These are phyloP conservation scores for Propithecus coquereli DNA, from an alignment of 2,113 vertebrate species.

Conservation along the genomic window DNA sequence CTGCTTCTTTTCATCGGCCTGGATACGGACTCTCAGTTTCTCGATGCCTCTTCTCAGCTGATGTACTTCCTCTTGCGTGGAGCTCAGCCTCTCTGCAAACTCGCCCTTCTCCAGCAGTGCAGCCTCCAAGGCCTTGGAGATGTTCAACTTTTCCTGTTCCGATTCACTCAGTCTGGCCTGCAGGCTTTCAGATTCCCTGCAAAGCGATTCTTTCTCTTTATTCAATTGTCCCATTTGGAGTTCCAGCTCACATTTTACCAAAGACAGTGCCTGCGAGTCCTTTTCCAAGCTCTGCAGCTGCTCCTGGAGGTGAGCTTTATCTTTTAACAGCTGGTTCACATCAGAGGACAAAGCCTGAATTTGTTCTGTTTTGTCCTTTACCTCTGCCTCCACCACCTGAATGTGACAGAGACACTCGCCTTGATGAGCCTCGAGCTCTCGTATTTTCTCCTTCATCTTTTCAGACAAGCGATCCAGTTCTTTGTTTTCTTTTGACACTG, in stretches of 20 bases:
- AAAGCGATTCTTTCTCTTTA: slow-evolving; percentile 80
- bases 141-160: slow-evolving; percentile 82
- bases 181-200: slow-evolving; percentile 81
- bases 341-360: slow-evolving; percentile 77
- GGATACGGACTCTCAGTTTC: slow-evolving; percentile 91
- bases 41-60: slow-evolving; percentile 90
- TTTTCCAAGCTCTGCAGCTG: slow-evolving; percentile 81
- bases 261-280: slow-evolving; percentile 61
- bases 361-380: slow-evolving; percentile 79
- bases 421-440: slow-evolving; percentile 81
- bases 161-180: slow-evolving; percentile 80
- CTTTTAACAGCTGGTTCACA: slow-evolving; percentile 74
- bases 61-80: slow-evolving; percentile 88
- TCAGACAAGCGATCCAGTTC: slow-evolving; percentile 79
- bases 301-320: slow-evolving; percentile 79
- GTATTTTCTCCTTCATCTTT: slow-evolving; percentile 82
- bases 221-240: slow-evolving; percentile 79
- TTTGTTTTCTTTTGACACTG: slow-evolving; percentile 84
- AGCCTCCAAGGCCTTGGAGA: slow-evolving; percentile 85
- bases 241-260: slow-evolving; percentile 80
- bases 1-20: slow-evolving; percentile 91
- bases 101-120: slow-evolving; percentile 89
- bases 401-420: slow-evolving; percentile 78
- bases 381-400: slow-evolving; percentile 83
- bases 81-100: slow-evolving; percentile 85